A percentile compares a stretch with the other conserved stretches of the same genome.
phyloP scores from a whole-genome alignment of 2,797 vertebrate genomes.

The Hirundo rustica region DNA sequence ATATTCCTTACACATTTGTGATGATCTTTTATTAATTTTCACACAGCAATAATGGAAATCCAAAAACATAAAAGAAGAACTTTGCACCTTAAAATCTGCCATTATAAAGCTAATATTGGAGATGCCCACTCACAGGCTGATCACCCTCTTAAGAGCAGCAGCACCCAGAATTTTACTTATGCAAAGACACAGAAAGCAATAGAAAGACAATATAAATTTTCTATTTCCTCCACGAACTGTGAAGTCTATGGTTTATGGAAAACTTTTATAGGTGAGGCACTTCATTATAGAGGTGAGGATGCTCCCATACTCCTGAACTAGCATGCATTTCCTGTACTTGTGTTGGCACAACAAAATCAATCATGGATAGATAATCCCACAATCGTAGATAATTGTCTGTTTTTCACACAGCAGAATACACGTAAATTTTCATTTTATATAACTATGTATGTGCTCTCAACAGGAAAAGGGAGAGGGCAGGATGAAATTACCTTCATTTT shows the following conservation, averaged over 20 bases:
- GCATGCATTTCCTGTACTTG: background rate
- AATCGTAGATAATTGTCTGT: background rate
- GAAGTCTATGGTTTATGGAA: background rate
- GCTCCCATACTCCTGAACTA: background rate
- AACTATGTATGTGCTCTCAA: rapidly evolving
- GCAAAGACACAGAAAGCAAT: background rate
- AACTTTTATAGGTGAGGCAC: background rate
- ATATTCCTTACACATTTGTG: background rate
- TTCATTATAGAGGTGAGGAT: background rate
- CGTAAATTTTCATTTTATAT: background rate
- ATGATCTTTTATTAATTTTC: background rate
- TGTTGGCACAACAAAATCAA: background rate
- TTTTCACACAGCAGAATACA: background rate
- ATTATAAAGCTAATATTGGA: background rate
- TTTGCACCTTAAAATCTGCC: background rate
- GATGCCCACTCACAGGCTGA: background rate
- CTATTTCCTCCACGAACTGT: background rate
- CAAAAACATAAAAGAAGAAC: background rate
- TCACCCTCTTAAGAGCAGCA: background rate
- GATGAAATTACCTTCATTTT: background rate
- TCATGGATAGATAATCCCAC: background rate
- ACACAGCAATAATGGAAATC: background rate
- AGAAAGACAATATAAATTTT: background rate
- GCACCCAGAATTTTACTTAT: background rate
- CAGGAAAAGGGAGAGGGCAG: background rate